A percentile compares a stretch with the other conserved stretches of the same genome.
These are phyloP conservation scores for Chionodraco myersi DNA, from an alignment of 2,113 vertebrate genomes.

Conservation along the genomic window DNA sequence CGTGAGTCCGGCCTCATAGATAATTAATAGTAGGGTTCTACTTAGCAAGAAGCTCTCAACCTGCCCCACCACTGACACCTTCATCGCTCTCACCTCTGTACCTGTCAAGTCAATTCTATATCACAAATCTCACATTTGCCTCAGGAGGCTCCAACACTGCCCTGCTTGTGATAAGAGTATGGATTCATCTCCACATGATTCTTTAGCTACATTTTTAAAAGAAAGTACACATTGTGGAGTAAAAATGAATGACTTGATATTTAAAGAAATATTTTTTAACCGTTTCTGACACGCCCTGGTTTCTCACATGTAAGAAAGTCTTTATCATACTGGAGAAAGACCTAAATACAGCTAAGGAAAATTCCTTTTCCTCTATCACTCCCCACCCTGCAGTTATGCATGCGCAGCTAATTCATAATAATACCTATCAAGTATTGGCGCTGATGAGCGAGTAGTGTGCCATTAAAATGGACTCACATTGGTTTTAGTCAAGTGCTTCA, in stretches of 20 bases:
- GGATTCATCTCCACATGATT: slow-evolving; percentile 32
- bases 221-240: slow-evolving; percentile 57
- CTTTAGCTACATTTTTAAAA: slow-evolving; percentile 48
- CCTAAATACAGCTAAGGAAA: slow-evolving; percentile 24
- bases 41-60: slow-evolving; percentile 65
- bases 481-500: slow-evolving; percentile 70
- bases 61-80: slow-evolving; percentile 46
- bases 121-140: neutral
- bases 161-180: slow-evolving; percentile 57
- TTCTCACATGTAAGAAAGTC: slow-evolving; percentile 36
- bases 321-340: slow-evolving; percentile 27
- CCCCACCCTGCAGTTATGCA: slow-evolving; percentile 45
- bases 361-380: slow-evolving; percentile 45
- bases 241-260: slow-evolving; percentile 53
- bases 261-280: slow-evolving; percentile 38
- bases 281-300: slow-evolving; percentile 26
- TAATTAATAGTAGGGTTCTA: slow-evolving; percentile 70
- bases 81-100: slow-evolving; percentile 24
- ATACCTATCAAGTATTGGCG: slow-evolving; percentile 62
- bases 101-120: neutral
- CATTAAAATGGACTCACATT: slow-evolving; percentile 71
- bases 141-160: neutral
- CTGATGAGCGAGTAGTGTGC: slow-evolving; percentile 56
- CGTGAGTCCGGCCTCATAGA: slow-evolving; percentile 73
- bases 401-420: slow-evolving; percentile 70